Percentiles rank a stretch among this genome's conserved stretches.
phyloP scores from a whole-genome alignment of 2,888 invertebrate genomes.

The Petrolisthes manimaculis region DNA sequence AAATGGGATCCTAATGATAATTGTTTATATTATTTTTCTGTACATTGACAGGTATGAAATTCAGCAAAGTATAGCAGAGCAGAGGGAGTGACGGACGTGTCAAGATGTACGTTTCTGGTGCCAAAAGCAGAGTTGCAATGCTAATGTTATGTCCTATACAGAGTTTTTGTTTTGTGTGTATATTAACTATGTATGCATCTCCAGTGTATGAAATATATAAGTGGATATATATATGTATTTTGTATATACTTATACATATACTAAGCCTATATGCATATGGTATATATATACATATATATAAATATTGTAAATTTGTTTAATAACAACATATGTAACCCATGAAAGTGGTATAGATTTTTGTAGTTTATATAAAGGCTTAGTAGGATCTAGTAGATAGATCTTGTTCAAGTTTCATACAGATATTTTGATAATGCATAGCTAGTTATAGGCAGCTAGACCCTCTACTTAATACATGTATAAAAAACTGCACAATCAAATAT shows the following conservation, averaged over 20 bases:
- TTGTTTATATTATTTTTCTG: too few relatives aligned
- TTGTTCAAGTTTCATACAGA: constrained; percentile 36
- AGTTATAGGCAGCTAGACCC: constrained; percentile 49
- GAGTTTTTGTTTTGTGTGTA: constrained; percentile 51
- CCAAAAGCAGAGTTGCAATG: constrained; percentile 49
- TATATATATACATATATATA: constrained; percentile 27
- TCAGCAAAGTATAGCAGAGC: constrained; percentile 61
- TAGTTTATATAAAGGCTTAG: constrained; percentile 41
- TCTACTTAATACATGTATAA: constrained; percentile 59
- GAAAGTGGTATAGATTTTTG: constrained; percentile 30
- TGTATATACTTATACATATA: constrained; percentile 38
- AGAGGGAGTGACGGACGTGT: neutral
- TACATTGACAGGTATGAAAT: constrained; percentile 54
- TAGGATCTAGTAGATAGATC: constrained; percentile 46
- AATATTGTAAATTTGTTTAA: constrained; percentile 41
- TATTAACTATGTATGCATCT: constrained; percentile 43
- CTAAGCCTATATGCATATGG: constrained; percentile 30
- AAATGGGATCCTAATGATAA: too few relatives aligned
- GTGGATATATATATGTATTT: neutral
- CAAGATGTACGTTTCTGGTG: constrained; percentile 45
- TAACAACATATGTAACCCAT: constrained; percentile 38
- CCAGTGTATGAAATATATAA: constrained; percentile 37
- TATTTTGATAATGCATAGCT: constrained; percentile 51
- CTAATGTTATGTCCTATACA: constrained; percentile 37
- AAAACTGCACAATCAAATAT: constrained; percentile 57